Percentiles rank a stretch among this genome's conserved stretches.
Conservation (phyloP, 2,888 invertebrate genomes). For the Drosophila yooni region DNA sequence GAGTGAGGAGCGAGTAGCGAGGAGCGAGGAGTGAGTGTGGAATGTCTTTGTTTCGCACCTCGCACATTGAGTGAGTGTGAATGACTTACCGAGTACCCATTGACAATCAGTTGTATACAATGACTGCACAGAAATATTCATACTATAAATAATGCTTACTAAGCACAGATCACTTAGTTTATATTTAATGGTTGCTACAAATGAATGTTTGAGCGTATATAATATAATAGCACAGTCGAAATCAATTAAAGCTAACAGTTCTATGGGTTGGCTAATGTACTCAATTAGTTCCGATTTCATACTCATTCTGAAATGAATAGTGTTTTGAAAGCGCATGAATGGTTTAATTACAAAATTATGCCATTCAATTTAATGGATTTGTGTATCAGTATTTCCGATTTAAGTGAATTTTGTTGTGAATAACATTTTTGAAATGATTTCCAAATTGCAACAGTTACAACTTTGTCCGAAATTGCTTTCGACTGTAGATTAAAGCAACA, state of each 20-base stretch:
- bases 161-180: neutral
- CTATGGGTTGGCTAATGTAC: neutral
- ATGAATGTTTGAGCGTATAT: neutral
- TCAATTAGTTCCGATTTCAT: neutral
- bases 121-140: neutral
- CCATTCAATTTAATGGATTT: neutral
- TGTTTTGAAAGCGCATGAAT: neutral
- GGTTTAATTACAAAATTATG: neutral
- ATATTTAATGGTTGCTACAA: neutral
- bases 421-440: neutral
- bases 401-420: neutral
- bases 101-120: neutral
- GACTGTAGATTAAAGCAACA: neutral
- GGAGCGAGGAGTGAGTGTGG: conserved; percentile 22
- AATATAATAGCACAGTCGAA: neutral
- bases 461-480: neutral
- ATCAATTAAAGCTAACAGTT: neutral
- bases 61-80: neutral
- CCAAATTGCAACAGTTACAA: neutral
- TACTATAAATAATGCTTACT: neutral
- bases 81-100: neutral
- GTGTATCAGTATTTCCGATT: neutral
- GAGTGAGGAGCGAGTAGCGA: too few relatives aligned
- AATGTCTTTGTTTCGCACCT: conserved; percentile 28
- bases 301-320: neutral